Conservation (phyloP, 1,140 invertebrate species). For the Eumeta japonica region DNA sequence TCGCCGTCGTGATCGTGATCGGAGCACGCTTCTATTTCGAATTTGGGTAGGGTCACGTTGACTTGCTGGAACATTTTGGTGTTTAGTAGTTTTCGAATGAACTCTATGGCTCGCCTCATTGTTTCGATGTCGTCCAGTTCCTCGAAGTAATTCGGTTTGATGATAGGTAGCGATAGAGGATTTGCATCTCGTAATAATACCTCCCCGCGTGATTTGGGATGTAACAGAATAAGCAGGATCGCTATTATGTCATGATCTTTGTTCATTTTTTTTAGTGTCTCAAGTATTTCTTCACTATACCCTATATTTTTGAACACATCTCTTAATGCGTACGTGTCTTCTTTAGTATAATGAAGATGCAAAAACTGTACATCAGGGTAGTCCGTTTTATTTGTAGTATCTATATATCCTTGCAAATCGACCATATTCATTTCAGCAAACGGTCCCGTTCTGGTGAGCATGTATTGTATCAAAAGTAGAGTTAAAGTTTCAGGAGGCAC, state of each 20-base stretch:
- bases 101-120: slow-evolving; percentile 64
- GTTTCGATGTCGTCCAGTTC: slow-evolving; percentile 68
- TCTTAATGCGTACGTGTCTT: slow-evolving; percentile 21
- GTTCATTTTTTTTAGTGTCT: slow-evolving; percentile 42
- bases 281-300: slow-evolving; percentile 45
- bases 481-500: slow-evolving; percentile 18
- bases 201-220: slow-evolving; percentile 54
- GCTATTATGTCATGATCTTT: slow-evolving; percentile 44
- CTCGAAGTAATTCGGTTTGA: slow-evolving; percentile 77
- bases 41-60: slow-evolving; percentile 35
- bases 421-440: slow-evolving; percentile 29
- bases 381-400: slow-evolving; percentile 20
- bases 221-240: slow-evolving; percentile 51
- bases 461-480: slow-evolving; percentile 28
- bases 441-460: slow-evolving; percentile 29
- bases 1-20: slow-evolving; percentile 47
- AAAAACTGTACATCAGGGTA: slow-evolving; percentile 42
- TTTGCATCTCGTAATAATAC: slow-evolving; percentile 35
- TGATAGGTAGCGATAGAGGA: slow-evolving; percentile 62
- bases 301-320: slow-evolving; percentile 28
- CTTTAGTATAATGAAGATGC: slow-evolving; percentile 26
- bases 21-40: slow-evolving; percentile 47
- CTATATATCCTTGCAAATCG: slow-evolving; percentile 34
- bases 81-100: slow-evolving; percentile 40
- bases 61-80: slow-evolving; percentile 39